Evolutionary conservation across 2,888 invertebrate genomes (phyloP).

Genomic region (Mesorhabditis belari): DNA sequence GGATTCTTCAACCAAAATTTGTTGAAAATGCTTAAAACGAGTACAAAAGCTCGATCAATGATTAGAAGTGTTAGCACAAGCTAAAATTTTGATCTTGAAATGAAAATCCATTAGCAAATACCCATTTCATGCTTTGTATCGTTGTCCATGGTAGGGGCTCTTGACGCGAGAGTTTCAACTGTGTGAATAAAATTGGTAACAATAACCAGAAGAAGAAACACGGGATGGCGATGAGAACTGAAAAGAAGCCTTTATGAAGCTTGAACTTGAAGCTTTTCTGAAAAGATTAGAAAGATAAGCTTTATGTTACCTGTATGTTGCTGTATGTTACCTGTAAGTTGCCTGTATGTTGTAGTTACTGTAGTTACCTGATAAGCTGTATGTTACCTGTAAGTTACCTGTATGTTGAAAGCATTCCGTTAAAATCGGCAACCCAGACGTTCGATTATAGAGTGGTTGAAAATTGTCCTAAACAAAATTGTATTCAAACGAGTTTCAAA

Average conservation of each 20-base stretch:
- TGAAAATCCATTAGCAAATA: constrained; percentile 5
- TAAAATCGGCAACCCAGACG: constrained; percentile 10
- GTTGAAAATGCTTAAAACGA: constrained; percentile 36
- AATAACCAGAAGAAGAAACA: constrained; percentile 40
- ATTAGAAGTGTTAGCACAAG: constrained; percentile 21
- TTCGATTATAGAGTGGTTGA: constrained; percentile 4
- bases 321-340: too few species aligned
- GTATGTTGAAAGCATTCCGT: constrained; percentile 21
- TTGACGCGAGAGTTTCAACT: constrained; percentile 18
- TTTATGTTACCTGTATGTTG: too few species aligned
- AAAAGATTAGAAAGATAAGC: too few species aligned
- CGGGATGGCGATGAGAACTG: constrained; percentile 35
- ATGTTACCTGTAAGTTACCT: too few species aligned
- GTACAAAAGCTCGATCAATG: constrained; percentile 22
- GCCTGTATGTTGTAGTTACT: too few species aligned
- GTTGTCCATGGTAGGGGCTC: constrained; percentile 36
- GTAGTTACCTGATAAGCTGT: too few species aligned
- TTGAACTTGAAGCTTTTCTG: neutral
- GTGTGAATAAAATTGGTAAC: constrained; percentile 36
- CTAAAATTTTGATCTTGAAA: constrained; percentile 10
- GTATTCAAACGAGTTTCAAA: too few species aligned
- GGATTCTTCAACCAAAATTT: constrained; percentile 17
- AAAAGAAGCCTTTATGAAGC: neutral
- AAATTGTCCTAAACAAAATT: constrained; percentile 9
- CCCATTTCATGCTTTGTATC: constrained; percentile 41